These are phyloP conservation scores for Antigone vipio DNA, from an alignment of 2,113 vertebrate genomes.

Conservation along the genomic window DNA sequence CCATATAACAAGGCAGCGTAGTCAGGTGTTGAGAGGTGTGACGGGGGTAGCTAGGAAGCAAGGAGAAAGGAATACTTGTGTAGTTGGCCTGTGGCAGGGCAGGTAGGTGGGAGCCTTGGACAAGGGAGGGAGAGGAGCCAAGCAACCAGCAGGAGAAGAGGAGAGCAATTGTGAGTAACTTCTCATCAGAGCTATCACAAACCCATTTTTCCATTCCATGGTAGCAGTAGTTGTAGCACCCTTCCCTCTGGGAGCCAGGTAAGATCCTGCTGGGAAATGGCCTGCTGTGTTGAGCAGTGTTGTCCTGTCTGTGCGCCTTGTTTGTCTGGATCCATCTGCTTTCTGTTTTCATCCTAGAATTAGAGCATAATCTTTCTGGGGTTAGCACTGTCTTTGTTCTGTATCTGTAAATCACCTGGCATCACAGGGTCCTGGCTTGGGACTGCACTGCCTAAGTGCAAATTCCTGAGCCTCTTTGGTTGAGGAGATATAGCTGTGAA, in stretches of 20 bases:
- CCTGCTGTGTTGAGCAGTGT: constrained; percentile 39
- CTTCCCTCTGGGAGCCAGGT: constrained; percentile 28
- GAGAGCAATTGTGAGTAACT: constrained; percentile 52
- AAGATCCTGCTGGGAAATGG: constrained; percentile 45
- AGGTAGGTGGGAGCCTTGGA: not conserved
- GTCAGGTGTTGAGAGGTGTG: not conserved
- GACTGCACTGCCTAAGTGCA: not conserved
- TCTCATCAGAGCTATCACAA: constrained; percentile 12
- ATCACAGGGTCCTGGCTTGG: constrained; percentile 16
- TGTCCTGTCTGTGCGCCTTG: constrained; percentile 24
- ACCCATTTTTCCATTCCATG: not conserved
- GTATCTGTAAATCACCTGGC: not conserved
- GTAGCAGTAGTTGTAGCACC: constrained; percentile 36
- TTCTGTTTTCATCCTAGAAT: constrained; percentile 46
- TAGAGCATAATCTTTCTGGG: not conserved
- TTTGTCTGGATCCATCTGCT: constrained; percentile 53
- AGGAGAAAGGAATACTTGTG: not conserved
- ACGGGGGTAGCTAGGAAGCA: not conserved
- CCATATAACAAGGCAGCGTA: not conserved
- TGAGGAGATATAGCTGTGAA: constrained; percentile 8
- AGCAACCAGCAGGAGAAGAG: not conserved
- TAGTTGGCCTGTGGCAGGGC: not conserved
- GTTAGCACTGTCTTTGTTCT: not conserved
- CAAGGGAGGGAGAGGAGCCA: not conserved
- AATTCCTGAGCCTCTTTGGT: not conserved